Conservation (phyloP, 2,888 invertebrate species). For the Brachynemurus nebulosus region DNA sequence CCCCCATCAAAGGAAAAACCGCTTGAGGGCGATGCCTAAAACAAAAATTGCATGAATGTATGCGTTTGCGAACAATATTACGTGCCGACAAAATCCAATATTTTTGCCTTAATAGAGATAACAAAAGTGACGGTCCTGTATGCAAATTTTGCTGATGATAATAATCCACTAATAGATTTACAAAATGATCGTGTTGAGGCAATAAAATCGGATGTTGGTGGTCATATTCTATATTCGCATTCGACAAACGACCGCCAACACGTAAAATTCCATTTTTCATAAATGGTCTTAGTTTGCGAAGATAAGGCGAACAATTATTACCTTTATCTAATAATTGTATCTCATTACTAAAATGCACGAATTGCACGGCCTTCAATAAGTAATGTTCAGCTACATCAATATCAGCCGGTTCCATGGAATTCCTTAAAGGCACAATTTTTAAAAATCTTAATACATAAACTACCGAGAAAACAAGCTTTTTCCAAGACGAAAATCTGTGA, state of each 20-base stretch:
- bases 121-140: slow-evolving; percentile 14
- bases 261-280: slow-evolving; percentile 11
- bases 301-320: slow-evolving; percentile 8
- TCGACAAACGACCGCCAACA: slow-evolving; percentile 11
- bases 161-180: slow-evolving; percentile 15
- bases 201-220: slow-evolving; percentile 12
- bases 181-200: slow-evolving; percentile 8
- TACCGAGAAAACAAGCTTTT: neutral
- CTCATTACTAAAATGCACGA: slow-evolving; percentile 6
- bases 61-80: too few species aligned
- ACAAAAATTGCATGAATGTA: too few species aligned
- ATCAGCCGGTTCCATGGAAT: neutral
- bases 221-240: slow-evolving; percentile 8
- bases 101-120: slow-evolving; percentile 15
- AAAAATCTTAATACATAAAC: neutral
- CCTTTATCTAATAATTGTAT: slow-evolving; percentile 4
- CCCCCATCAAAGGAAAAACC: neutral
- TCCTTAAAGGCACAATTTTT: neutral
- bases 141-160: slow-evolving; percentile 14
- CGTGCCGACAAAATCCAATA: slow-evolving; percentile 17
- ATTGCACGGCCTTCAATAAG: slow-evolving; percentile 9
- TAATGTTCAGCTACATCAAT: slow-evolving; percentile 6
- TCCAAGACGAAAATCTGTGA: neutral
- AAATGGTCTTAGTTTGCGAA: slow-evolving; percentile 12
- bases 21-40: too few species aligned